Conservation (phyloP, 2,888 invertebrate genomes). For the Actias luna region DNA sequence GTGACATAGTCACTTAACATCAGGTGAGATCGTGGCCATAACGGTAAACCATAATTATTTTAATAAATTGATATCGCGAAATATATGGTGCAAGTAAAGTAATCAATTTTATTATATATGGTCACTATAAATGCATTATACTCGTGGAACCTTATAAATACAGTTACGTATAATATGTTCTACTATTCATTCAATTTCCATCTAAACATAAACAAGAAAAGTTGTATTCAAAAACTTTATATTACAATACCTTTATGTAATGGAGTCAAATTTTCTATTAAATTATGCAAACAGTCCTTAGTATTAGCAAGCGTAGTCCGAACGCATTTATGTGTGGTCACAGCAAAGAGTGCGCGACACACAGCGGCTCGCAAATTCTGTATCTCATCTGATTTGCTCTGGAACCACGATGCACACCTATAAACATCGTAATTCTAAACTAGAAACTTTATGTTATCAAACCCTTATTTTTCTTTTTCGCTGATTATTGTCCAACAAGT, state of each 20-base stretch:
- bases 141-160: no score
- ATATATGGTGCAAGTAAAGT: no score
- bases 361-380: constrained; percentile 34
- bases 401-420: constrained; percentile 59
- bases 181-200: background rate
- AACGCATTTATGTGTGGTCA: constrained; percentile 51
- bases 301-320: constrained; percentile 56
- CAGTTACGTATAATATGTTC: background rate
- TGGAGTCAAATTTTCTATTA: constrained; percentile 50
- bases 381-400: constrained; percentile 21
- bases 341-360: constrained; percentile 54
- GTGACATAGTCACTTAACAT: no score
- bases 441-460: background rate
- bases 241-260: constrained; percentile 46
- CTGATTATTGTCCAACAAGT: no score
- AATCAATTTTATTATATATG: no score
- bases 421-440: background rate
- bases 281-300: constrained; percentile 62
- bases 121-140: no score
- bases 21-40: no score
- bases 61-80: no score
- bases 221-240: background rate
- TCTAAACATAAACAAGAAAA: background rate
- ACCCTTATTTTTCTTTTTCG: no score
- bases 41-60: no score